Evolutionary conservation across 2,888 invertebrate genomes (phyloP).

Genomic region (Calameuta filiformis): DNA sequence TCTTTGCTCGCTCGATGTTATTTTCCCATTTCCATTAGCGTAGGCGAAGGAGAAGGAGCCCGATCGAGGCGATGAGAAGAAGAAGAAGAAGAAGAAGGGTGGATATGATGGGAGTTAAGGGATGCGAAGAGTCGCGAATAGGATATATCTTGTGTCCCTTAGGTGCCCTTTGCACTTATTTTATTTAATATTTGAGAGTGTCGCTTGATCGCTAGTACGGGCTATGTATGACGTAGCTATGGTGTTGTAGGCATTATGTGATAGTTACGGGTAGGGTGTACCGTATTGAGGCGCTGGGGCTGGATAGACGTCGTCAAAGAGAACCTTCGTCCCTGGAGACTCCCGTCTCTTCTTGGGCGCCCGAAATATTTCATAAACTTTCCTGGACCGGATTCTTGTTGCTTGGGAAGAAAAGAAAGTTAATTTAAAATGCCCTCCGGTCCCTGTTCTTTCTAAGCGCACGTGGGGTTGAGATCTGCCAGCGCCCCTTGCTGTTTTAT

Average conservation of each 20-base stretch:
- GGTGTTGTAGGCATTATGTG: neutral
- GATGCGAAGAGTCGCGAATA: neutral
- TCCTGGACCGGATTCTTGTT: conserved; percentile 10
- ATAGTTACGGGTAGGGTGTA: neutral
- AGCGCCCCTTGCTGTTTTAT: neutral
- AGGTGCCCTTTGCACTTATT: neutral
- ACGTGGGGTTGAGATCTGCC: neutral
- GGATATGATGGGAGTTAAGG: neutral
- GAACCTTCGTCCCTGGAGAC: conserved; percentile 19
- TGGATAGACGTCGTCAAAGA: conserved; percentile 9
- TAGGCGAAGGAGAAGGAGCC: neutral
- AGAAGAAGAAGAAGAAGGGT: neutral
- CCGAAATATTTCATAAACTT: conserved; percentile 31
- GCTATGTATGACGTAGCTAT: neutral
- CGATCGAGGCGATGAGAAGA: neutral
- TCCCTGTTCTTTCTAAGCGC: conserved; percentile 3
- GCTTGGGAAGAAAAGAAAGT: conserved; percentile 19
- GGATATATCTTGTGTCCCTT: neutral
- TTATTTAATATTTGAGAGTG: conserved; percentile 8
- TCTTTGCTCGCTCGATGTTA: neutral
- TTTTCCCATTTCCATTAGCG: neutral
- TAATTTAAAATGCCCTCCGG: conserved; percentile 20
- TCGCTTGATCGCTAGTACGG: neutral
- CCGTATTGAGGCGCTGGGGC: neutral
- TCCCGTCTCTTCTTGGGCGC: conserved; percentile 16